Evolutionary conservation across 2,113 vertebrate species (phyloP).

Genomic region (Passer montanus): DNA sequence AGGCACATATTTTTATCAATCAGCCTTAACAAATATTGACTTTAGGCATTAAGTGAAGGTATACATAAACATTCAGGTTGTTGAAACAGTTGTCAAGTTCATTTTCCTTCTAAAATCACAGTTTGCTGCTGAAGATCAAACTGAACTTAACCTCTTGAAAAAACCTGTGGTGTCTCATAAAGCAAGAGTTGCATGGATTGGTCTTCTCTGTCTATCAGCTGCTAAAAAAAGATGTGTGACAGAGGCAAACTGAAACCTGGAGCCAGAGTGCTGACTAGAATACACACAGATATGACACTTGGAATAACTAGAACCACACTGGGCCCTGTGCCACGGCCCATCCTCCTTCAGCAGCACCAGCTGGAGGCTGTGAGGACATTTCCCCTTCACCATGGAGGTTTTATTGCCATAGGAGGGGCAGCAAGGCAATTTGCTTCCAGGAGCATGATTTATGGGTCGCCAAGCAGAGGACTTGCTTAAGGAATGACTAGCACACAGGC

Average conservation of each 20-base stretch:
- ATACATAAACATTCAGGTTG: conserved; percentile 41
- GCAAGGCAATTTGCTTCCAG: background rate
- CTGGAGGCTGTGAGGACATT: background rate
- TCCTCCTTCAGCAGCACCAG: background rate
- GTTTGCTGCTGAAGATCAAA: conserved; percentile 33
- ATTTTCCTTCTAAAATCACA: conserved; percentile 38
- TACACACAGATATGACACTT: background rate
- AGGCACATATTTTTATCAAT: conserved; percentile 63
- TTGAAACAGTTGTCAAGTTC: conserved; percentile 61
- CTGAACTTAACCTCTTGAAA: conserved; percentile 14
- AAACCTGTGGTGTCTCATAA: background rate
- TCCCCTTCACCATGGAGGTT: rapidly evolving
- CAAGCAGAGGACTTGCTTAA: background rate
- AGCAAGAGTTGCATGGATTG: background rate
- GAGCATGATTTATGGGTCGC: background rate
- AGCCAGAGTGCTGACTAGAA: background rate
- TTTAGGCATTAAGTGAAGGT: conserved; percentile 41
- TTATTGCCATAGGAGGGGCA: background rate
- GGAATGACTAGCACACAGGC: background rate
- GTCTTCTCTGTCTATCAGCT: background rate
- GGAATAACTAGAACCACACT: rapidly evolving
- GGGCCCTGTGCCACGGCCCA: background rate
- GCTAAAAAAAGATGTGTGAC: background rate
- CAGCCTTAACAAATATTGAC: conserved; percentile 56
- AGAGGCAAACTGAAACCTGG: background rate